phyloP scores from a whole-genome alignment of 2,888 invertebrate genomes.

The Noctua pronuba region DNA sequence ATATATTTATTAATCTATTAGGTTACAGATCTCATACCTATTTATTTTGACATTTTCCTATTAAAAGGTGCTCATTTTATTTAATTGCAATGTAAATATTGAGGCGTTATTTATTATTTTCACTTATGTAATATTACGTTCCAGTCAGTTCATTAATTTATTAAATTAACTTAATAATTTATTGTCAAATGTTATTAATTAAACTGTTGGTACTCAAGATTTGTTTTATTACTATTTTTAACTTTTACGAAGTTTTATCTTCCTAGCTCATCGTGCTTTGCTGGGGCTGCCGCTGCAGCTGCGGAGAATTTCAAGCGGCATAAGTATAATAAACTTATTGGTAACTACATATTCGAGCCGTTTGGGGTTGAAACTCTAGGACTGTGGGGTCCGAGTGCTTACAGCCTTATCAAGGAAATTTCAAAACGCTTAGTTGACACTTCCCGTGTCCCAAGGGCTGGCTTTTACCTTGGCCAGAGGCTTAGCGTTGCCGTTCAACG shows the following conservation, averaged over 20 bases:
- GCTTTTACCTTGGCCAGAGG: too few relatives aligned
- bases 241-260: neutral
- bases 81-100: slow-evolving; percentile 79
- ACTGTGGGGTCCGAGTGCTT: too few relatives aligned
- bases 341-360: too few relatives aligned
- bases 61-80: slow-evolving; percentile 62
- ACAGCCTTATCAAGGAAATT: too few relatives aligned
- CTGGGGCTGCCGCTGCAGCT: too few relatives aligned
- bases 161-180: slow-evolving; percentile 71
- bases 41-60: slow-evolving; percentile 68
- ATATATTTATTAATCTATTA: slow-evolving; percentile 69
- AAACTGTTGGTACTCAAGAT: slow-evolving; percentile 82
- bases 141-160: slow-evolving; percentile 64
- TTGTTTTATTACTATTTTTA: slow-evolving; percentile 37
- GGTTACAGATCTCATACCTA: slow-evolving; percentile 80
- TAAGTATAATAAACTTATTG: too few relatives aligned
- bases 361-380: too few relatives aligned
- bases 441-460: too few relatives aligned
- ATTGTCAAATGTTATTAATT: slow-evolving; percentile 81
- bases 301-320: too few relatives aligned
- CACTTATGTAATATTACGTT: slow-evolving; percentile 56
- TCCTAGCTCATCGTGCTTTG: too few relatives aligned
- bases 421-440: too few relatives aligned
- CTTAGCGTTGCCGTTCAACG: too few relatives aligned
- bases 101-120: slow-evolving; percentile 66